Evolutionary conservation across 2,113 vertebrate species (phyloP).

Genomic region (Rhynchopsitta pachyrhyncha): DNA sequence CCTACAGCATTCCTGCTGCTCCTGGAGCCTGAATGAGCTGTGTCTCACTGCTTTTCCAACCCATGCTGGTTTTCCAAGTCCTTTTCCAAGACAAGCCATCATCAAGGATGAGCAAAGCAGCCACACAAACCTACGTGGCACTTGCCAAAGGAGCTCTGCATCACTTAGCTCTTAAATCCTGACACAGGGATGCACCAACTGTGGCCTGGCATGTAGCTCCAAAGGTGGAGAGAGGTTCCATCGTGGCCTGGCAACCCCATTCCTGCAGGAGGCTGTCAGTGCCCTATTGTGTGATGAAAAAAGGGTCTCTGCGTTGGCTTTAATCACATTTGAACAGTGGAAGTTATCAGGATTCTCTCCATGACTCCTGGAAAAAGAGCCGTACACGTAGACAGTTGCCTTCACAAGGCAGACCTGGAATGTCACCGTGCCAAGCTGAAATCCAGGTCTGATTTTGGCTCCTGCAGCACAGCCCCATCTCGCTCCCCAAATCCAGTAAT

Average conservation of each 20-base stretch:
- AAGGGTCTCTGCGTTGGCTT: accelerated
- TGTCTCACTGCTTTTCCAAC: not conserved
- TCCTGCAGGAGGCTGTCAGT: not conserved
- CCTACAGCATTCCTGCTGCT: not conserved
- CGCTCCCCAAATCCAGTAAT: not conserved
- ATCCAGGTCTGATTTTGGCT: not conserved
- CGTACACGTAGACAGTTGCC: accelerated
- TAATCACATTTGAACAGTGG: not conserved
- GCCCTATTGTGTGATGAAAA: accelerated
- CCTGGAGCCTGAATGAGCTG: not conserved
- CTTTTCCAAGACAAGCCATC: not conserved
- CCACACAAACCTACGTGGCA: not conserved
- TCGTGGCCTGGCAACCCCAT: not conserved
- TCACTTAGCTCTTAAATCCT: not conserved
- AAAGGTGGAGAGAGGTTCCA: not conserved
- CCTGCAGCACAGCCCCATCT: not conserved
- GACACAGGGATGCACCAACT: not conserved
- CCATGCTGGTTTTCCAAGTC: not conserved
- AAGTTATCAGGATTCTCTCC: not conserved
- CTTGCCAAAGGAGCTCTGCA: not conserved
- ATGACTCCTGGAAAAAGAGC: accelerated
- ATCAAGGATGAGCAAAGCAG: not conserved
- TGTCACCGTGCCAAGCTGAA: accelerated
- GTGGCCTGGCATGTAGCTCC: accelerated
- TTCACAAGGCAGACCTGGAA: not conserved